These are phyloP conservation scores for Cricetomys ansorgei DNA, from an alignment of 2,113 vertebrate species.

Conservation along the genomic window DNA sequence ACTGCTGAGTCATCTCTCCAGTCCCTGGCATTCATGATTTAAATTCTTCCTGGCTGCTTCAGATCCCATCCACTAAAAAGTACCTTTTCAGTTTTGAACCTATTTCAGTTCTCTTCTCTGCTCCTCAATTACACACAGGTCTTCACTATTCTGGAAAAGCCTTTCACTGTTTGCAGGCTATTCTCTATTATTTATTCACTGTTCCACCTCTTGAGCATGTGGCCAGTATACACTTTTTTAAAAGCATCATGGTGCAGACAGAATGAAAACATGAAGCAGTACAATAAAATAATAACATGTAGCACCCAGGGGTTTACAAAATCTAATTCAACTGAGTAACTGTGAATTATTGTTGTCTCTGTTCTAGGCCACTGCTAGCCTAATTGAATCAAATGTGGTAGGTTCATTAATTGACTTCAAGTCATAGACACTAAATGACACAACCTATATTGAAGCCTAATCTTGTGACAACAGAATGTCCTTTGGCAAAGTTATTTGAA, in stretches of 20 bases:
- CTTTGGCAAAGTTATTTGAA: conserved; percentile 4
- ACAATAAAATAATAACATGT: not conserved
- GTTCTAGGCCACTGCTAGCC: not conserved
- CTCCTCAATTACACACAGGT: not conserved
- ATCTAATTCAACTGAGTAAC: conserved; percentile 36
- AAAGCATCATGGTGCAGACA: not conserved
- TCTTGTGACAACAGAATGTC: not conserved
- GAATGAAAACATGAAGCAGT: conserved; percentile 29
- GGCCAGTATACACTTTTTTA: not conserved
- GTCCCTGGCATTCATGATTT: not conserved
- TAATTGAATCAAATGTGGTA: conserved; percentile 35
- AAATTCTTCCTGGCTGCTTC: not conserved
- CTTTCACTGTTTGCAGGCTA: not conserved
- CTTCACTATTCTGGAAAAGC: conserved; percentile 1
- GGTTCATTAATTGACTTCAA: conserved; percentile 9
- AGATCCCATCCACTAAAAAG: not conserved
- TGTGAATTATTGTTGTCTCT: conserved; percentile 20
- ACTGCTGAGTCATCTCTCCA: not conserved
- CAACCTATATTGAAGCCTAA: conserved; percentile 21
- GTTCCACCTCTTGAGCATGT: not conserved
- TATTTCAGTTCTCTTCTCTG: not conserved
- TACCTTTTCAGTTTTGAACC: not conserved
- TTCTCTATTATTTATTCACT: conserved; percentile 17
- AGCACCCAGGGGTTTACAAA: conserved; percentile 10
- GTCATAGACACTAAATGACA: not conserved